These are phyloP conservation scores for Dioctria linearis DNA, from an alignment of 2,888 invertebrate species.

Conservation along the genomic window DNA sequence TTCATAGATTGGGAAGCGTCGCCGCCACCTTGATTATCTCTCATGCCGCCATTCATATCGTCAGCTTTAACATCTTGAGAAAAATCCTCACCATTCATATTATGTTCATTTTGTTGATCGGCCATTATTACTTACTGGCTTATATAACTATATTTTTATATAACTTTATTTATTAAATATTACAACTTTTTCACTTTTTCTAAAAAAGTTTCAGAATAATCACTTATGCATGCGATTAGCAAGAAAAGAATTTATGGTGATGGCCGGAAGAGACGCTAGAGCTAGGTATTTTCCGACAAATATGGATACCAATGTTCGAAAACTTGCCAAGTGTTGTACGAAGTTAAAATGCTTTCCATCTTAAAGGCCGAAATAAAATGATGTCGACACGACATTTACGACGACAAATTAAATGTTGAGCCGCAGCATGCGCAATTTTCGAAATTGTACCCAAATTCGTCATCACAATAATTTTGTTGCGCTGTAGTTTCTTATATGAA, in stretches of 20 bases:
- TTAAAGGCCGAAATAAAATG: too few relatives aligned
- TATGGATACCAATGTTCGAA: background rate
- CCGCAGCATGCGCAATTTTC: too few relatives aligned
- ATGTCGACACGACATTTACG: too few relatives aligned
- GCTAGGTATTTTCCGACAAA: background rate
- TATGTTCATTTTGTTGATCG: slow-evolving; percentile 75
- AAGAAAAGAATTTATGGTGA: slow-evolving; percentile 58
- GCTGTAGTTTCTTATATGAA: too few relatives aligned
- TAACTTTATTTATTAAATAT: slow-evolving; percentile 59
- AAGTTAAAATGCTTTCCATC: too few relatives aligned
- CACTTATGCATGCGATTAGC: slow-evolving; percentile 4
- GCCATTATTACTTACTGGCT: slow-evolving; percentile 69
- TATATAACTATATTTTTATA: background rate
- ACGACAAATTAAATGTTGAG: too few relatives aligned
- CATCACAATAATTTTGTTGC: too few relatives aligned
- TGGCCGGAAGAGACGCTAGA: slow-evolving; percentile 70
- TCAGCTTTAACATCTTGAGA: slow-evolving; percentile 82
- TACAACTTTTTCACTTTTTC: slow-evolving; percentile 56
- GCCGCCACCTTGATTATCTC: slow-evolving; percentile 65
- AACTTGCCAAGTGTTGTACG: background rate
- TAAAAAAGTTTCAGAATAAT: background rate
- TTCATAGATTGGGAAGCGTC: slow-evolving; percentile 72
- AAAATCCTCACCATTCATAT: slow-evolving; percentile 86
- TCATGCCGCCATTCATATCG: slow-evolving; percentile 72
- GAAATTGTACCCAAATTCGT: too few relatives aligned